Conservation (phyloP, 2,888 invertebrate genomes). For the Drosophila ezoana region DNA sequence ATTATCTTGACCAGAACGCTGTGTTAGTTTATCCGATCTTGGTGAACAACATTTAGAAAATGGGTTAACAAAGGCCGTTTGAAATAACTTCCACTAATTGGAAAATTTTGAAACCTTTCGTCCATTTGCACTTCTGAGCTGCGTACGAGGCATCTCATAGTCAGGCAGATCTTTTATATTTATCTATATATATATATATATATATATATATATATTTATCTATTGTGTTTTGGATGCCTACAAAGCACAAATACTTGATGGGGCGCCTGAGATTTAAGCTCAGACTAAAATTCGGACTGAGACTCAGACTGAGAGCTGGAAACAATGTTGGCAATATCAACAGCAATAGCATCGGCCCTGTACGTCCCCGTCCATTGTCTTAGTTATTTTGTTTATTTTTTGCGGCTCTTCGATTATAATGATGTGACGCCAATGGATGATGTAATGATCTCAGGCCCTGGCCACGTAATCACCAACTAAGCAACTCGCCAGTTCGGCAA, state of each 20-base stretch:
- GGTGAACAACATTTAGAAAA: no score
- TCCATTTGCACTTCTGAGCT: background rate
- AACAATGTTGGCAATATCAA: slow-evolving; percentile 28
- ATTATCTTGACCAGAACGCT: no score
- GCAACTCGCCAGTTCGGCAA: slow-evolving; percentile 23
- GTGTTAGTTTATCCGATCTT: no score
- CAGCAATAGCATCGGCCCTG: slow-evolving; percentile 12
- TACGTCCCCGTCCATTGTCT: slow-evolving; percentile 56
- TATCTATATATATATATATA: background rate
- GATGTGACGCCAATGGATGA: slow-evolving; percentile 66
- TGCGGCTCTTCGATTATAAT: slow-evolving; percentile 74
- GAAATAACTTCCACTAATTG: no score
- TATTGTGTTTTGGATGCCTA: slow-evolving; percentile 28
- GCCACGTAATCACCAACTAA: slow-evolving; percentile 63
- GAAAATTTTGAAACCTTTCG: no score
- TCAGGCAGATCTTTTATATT: slow-evolving; percentile 4
- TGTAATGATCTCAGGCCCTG: slow-evolving; percentile 58
- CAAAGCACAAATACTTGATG: slow-evolving; percentile 35
- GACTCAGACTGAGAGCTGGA: slow-evolving; percentile 22
- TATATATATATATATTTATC: background rate
- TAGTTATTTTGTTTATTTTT: slow-evolving; percentile 22
- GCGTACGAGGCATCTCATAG: background rate
- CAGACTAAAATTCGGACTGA: slow-evolving; percentile 5
- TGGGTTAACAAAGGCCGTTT: no score
- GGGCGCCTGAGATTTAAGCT: slow-evolving; percentile 38